These are phyloP conservation scores for Leptocoma aspasia DNA, from an alignment of 2,113 vertebrate species.

Conservation along the genomic window DNA sequence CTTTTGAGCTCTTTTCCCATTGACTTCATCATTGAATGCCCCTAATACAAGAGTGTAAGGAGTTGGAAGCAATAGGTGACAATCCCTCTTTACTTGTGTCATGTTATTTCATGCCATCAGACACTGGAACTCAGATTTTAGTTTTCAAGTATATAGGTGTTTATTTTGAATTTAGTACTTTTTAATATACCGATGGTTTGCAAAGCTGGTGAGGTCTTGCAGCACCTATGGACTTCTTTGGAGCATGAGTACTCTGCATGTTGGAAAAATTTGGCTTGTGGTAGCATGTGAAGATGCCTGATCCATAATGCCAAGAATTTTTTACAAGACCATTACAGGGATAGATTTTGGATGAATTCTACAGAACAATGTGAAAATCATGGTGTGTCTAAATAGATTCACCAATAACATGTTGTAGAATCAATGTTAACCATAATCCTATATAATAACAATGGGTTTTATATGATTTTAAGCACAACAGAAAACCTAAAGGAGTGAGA, in stretches of 20 bases:
- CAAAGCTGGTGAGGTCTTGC: neutral
- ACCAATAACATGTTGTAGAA: neutral
- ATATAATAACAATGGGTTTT: neutral
- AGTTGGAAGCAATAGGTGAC: neutral
- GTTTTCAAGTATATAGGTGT: neutral
- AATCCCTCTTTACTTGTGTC: neutral
- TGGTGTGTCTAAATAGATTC: neutral
- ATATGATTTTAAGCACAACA: neutral
- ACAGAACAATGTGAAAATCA: neutral
- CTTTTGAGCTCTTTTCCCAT: neutral
- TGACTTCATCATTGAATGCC: neutral
- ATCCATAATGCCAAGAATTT: neutral
- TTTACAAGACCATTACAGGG: neutral
- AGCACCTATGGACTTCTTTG: neutral
- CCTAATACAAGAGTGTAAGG: neutral
- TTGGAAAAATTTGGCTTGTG: neutral
- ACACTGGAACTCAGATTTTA: neutral
- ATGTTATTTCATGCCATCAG: neutral
- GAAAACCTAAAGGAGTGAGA: neutral
- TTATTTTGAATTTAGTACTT: neutral
- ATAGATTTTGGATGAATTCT: neutral
- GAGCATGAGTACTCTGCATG: neutral
- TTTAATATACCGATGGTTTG: neutral
- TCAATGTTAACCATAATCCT: neutral
- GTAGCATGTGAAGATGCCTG: neutral